phyloP scores from a whole-genome alignment of 1,140 invertebrate species.

The Sesamia nonagrioides region DNA sequence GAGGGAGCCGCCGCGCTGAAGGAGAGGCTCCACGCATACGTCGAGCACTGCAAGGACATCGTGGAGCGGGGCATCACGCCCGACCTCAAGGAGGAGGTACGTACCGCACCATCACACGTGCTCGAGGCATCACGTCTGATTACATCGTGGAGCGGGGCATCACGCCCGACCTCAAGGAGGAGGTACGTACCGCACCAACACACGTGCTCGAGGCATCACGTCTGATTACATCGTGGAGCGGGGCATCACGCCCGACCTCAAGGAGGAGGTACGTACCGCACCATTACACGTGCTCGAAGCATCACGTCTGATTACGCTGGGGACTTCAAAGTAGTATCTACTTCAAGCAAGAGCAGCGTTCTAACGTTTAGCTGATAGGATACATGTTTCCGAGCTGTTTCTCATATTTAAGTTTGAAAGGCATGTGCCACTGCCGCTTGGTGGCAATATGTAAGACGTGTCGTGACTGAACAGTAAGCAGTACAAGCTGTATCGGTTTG shows the following conservation, averaged over 20 bases:
- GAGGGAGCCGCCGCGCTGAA: conserved; percentile 87
- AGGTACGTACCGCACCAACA: conserved; percentile 56
- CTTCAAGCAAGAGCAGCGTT: too few relatives aligned
- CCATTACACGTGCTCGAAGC: conserved; percentile 77
- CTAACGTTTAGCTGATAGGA: too few relatives aligned
- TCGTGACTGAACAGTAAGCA: too few relatives aligned
- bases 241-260: conserved; percentile 72
- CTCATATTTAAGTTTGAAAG: too few relatives aligned
- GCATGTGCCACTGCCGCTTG: too few relatives aligned
- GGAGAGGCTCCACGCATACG: conserved; percentile 91
- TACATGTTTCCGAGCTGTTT: too few relatives aligned
- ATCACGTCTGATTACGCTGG: conserved; percentile 63
- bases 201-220: conserved; percentile 77
- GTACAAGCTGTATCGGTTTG: too few relatives aligned
- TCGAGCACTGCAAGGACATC: conserved; percentile 92
- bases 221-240: conserved; percentile 90
- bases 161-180: conserved; percentile 69
- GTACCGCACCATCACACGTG: conserved; percentile 54
- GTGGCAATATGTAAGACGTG: too few relatives aligned
- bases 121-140: conserved; percentile 77
- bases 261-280: conserved; percentile 59
- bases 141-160: conserved; percentile 76
- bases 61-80: conserved; percentile 85
- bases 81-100: conserved; percentile 67
- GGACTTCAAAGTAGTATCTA: too few relatives aligned